phyloP scores from a whole-genome alignment of 2,797 vertebrate species.

The Xiphophorus birchmanni region DNA sequence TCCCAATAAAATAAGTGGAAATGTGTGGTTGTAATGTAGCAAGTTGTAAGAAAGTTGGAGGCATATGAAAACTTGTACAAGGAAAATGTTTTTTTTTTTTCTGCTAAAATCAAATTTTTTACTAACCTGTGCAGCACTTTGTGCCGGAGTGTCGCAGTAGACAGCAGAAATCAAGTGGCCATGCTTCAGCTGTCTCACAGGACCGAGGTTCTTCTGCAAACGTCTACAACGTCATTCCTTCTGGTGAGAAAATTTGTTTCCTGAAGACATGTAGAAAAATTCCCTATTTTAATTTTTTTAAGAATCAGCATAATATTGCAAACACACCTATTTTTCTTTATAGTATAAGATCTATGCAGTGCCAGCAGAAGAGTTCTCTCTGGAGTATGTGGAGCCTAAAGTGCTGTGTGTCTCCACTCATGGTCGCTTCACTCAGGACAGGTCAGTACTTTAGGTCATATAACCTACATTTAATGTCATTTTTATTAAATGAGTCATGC shows the following conservation, averaged over 20 bases:
- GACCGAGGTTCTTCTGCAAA: slow-evolving; percentile 81
- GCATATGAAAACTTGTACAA: background rate
- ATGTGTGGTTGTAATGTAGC: background rate
- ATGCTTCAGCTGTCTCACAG: slow-evolving; percentile 81
- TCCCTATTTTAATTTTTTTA: background rate
- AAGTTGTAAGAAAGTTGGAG: background rate
- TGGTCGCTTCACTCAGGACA: slow-evolving; percentile 79
- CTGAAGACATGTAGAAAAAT: background rate
- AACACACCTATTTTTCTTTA: slow-evolving; percentile 44
- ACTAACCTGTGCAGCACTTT: slow-evolving; percentile 80
- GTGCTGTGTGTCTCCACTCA: slow-evolving; percentile 87
- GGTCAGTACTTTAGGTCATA: slow-evolving; percentile 69
- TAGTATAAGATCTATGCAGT: slow-evolving; percentile 90
- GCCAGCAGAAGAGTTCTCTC: slow-evolving; percentile 85
- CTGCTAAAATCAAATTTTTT: slow-evolving; percentile 3
- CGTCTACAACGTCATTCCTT: slow-evolving; percentile 78
- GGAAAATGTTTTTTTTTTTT: background rate
- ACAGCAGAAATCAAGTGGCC: slow-evolving; percentile 78
- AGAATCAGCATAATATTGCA: background rate
- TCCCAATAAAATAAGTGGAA: too few relatives aligned
- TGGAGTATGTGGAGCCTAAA: slow-evolving; percentile 86
- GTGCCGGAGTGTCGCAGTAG: slow-evolving; percentile 87
- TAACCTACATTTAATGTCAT: background rate
- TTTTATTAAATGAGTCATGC: background rate
- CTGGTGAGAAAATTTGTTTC: slow-evolving; percentile 79